These are phyloP conservation scores for Brachirus orientalis DNA, from an alignment of 2,113 vertebrate species.

Conservation along the genomic window DNA sequence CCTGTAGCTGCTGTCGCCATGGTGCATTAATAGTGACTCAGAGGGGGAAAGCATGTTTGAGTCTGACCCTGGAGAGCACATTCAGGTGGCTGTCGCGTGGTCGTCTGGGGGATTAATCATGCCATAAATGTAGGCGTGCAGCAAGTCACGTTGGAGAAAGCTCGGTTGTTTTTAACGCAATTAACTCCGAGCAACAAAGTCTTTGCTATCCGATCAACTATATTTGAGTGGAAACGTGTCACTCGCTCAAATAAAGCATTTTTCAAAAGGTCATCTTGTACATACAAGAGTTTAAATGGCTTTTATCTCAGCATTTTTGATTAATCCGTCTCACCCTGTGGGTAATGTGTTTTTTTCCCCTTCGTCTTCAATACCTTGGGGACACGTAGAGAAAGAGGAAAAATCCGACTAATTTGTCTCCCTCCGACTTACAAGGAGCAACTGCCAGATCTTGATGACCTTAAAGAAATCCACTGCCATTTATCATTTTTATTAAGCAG, in stretches of 20 bases:
- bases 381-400: slow-evolving; percentile 37
- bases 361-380: slow-evolving; percentile 30
- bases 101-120: slow-evolving; percentile 59
- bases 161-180: slow-evolving; percentile 56
- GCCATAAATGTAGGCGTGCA: slow-evolving; percentile 63
- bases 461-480: slow-evolving; percentile 61
- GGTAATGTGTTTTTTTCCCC: slow-evolving; percentile 28
- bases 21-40: too few relatives aligned
- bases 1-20: too few relatives aligned
- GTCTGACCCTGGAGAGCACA: too few relatives aligned
- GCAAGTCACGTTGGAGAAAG: slow-evolving; percentile 24
- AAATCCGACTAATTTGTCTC: slow-evolving; percentile 67
- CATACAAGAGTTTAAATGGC: slow-evolving; percentile 52
- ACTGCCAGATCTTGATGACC: slow-evolving; percentile 64
- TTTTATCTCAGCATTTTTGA: slow-evolving; percentile 60
- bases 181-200: slow-evolving; percentile 25
- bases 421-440: slow-evolving; percentile 50
- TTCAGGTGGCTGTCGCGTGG: slow-evolving; percentile 47
- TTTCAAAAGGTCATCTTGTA: slow-evolving; percentile 57
- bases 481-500: slow-evolving; percentile 67
- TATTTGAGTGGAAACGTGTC: slow-evolving; percentile 29
- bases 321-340: slow-evolving; percentile 37
- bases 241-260: slow-evolving; percentile 33
- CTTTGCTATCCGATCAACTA: slow-evolving; percentile 34
- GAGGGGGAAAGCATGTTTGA: too few relatives aligned